Evolutionary conservation across 2,797 vertebrate species (phyloP), one percentile per base, ranked within the genome.

Genomic region (Acipenser transmontanus): DNA sequence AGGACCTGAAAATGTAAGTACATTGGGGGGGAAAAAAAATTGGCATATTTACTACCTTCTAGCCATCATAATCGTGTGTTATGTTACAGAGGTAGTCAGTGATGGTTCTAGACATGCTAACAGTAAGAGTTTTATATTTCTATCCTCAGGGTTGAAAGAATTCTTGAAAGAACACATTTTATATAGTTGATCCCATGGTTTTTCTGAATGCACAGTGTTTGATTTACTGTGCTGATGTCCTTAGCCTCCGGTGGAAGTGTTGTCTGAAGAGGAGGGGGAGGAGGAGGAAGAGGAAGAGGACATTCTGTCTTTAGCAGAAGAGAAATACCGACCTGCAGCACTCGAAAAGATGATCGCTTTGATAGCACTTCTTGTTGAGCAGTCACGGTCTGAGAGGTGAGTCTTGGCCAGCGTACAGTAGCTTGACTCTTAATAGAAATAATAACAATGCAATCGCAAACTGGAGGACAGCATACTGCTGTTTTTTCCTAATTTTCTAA

Each of bases 301-400:
- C 79, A 98, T 99, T 75, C 80, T 98, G 69, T 98, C 97, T 69
- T 84, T 99, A 79, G 93, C 97, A 1, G 97, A 99, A 87, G 97
- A 99, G 88, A 99, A 99, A 69, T 99, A 99, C 76, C 91, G 97
- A 1, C 97, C 97, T 5, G 97, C 97, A 11, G 97, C 97, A 20
- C 89, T 99, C 83, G 97, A 99, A 84, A 99, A 99, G 85, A 99
- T 99, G 97, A 95, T 99, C 61, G 95, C 96, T 8, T 91, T 98
- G 69, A 97, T 98, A 73, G 96, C 97, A 73, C 93, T 98, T 77
- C 87, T 99, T 71, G 96, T 99, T 79, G 97, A 98, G 82, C 97
- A 99, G 78, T 98, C 95, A 65, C 93, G 97, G 76, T 98, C 97
- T 1, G 97, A 99, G 89, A 95, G 97, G 97, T 94, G 75, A 84